Conservation (phyloP, 2,888 invertebrate genomes). For the Lasioglossum calceatum region DNA sequence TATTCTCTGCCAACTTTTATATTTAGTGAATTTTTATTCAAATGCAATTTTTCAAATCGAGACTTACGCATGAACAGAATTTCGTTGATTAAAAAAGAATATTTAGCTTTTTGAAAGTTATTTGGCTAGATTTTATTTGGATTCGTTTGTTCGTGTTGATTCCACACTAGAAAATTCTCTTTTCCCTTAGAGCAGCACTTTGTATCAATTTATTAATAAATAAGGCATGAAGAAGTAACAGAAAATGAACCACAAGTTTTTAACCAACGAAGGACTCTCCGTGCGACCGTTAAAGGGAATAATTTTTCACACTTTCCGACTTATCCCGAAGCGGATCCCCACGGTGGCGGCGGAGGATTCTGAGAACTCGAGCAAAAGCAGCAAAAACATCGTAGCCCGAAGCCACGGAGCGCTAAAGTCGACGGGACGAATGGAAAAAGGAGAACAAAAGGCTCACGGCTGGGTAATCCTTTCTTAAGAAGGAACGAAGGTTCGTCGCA, state of each 20-base stretch:
- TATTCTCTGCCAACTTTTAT: neutral
- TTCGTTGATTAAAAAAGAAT: too few species aligned
- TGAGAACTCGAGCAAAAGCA: conserved; percentile 13
- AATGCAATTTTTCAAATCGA: neutral
- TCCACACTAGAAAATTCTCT: neutral
- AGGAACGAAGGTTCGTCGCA: conserved; percentile 38
- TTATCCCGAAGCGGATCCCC: neutral
- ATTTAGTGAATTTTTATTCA: neutral
- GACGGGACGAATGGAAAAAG: conserved; percentile 22
- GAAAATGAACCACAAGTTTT: neutral
- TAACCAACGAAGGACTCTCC: neutral
- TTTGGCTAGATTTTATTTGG: neutral
- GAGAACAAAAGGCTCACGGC: conserved; percentile 30
- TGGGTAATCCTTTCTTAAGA: conserved; percentile 65
- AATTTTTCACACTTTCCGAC: conserved; percentile 18
- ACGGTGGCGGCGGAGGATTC: neutral
- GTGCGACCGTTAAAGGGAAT: conserved; percentile 3
- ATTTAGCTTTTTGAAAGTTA: neutral
- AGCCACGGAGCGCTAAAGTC: conserved; percentile 39
- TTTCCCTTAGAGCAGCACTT: neutral
- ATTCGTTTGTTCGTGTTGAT: neutral
- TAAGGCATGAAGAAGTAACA: neutral
- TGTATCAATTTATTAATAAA: neutral
- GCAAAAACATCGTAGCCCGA: conserved; percentile 32
- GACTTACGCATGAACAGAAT: neutral